These are phyloP conservation scores for Zeus faber DNA, from an alignment of 2,113 vertebrate species.

Conservation along the genomic window DNA sequence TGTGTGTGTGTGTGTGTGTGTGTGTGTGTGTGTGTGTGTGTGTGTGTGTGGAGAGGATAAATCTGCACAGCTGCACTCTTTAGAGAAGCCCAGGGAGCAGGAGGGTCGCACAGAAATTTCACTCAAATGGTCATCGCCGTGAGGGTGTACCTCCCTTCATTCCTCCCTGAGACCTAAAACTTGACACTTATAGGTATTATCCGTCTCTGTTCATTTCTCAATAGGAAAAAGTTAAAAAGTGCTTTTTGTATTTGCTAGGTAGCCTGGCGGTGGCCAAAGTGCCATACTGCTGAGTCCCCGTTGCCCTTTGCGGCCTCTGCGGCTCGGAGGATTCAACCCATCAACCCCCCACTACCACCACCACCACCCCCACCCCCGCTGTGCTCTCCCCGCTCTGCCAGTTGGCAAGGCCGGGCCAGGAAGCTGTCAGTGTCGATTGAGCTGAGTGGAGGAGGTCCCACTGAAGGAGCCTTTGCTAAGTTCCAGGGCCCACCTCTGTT, in stretches of 20 bases:
- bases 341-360: background rate
- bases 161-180: too few relatives aligned
- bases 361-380: slow-evolving; percentile 75
- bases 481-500: slow-evolving; percentile 88
- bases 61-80: too few relatives aligned
- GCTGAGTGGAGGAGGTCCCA: slow-evolving; percentile 83
- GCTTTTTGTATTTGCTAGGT: too few relatives aligned
- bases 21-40: slow-evolving; percentile 18
- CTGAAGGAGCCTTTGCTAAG: slow-evolving; percentile 83
- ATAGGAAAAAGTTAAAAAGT: too few relatives aligned
- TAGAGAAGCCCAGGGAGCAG: slow-evolving; percentile 2
- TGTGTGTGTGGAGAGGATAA: too few relatives aligned
- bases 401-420: slow-evolving; percentile 92
- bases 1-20: slow-evolving; percentile 10
- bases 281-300: background rate
- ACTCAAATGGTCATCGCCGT: too few relatives aligned
- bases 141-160: too few relatives aligned
- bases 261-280: background rate
- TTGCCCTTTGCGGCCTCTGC: background rate
- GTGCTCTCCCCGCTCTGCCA: slow-evolving; percentile 84
- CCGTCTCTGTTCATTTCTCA: too few relatives aligned
- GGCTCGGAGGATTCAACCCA: too few relatives aligned
- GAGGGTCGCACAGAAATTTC: background rate
- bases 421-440: slow-evolving; percentile 97
- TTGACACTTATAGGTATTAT: too few relatives aligned